Evolutionary conservation across 1,140 invertebrate genomes (phyloP), one percentile per base, ranked within the genome.

Genomic region (Drosophila funebris): DNA sequence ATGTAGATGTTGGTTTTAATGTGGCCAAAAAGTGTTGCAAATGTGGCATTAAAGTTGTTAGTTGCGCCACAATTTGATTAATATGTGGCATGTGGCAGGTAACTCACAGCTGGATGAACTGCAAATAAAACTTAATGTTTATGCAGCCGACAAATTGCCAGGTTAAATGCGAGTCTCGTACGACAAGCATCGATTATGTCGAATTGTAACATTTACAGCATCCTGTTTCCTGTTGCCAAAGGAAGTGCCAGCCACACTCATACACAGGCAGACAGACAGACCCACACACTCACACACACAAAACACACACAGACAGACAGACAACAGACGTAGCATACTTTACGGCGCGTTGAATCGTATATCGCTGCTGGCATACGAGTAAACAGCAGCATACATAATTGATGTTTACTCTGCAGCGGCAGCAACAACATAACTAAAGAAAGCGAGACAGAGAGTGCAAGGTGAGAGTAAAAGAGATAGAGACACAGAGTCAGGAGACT

Each of bases 121-220:
- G 81, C 73, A 78, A 87, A 85, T 87, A 50, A 85, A 87, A 85
- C 53, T 87, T 64, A 75, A 78, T 87, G 81, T 78, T 81, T 87
- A 88, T 88, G 78, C 83, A 78, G 76, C 72, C 78, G 76, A 73
- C 82, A 85, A 85, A 85, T 85, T 85, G 82, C 66, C 78, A 87
- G 82, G 82, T 85, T 87, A 85, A 82, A 87, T 87, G 82, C 78
- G 81, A 85, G 73, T 73, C 75, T 75, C 78, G 82, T 85, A 78
- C 83, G 83, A 85, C 78, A 87, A 88, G 82, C 83, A 88, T 88
- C 83, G 83, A 88, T 88, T 88, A 88, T 88, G 78, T 88, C 73
- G 78, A 88, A 88, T 83, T 83, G 78, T 88, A 87, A 76, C 83
- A 80, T 79, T 87, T 78, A 87, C 83, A 88, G 83, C 78, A 78